Conservation (phyloP, 1,140 invertebrate species). For the Microvelia longipes region DNA sequence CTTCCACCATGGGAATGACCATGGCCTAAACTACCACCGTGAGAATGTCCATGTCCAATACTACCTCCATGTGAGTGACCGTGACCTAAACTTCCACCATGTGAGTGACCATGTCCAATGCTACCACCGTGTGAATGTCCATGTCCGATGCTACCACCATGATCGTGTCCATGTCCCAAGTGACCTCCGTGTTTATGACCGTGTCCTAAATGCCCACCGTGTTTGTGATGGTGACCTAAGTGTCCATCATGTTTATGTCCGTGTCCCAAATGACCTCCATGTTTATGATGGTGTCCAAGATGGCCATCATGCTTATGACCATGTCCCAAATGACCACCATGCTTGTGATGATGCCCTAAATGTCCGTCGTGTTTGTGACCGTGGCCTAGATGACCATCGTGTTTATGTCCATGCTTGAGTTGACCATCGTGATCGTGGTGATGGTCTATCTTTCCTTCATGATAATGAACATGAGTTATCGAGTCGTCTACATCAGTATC, state of each 20-base stretch:
- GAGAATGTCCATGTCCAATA: neutral
- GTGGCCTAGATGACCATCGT: constrained; percentile 3
- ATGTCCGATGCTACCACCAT: constrained; percentile 3
- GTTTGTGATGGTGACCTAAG: constrained; percentile 2
- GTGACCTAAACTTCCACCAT: constrained; percentile 2
- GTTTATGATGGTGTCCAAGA: constrained; percentile 3
- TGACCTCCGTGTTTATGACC: neutral
- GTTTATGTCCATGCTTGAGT: constrained; percentile 4
- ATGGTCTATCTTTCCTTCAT: constrained; percentile 7
- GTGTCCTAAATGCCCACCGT: neutral
- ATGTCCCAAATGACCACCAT: neutral
- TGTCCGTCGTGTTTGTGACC: neutral
- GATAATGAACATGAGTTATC: constrained; percentile 10
- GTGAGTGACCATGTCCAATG: constrained; percentile 2
- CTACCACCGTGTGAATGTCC: constrained; percentile 4
- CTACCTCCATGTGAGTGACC: constrained; percentile 1
- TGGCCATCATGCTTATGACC: neutral
- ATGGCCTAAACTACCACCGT: neutral
- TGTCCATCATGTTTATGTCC: constrained; percentile 1
- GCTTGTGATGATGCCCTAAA: constrained; percentile 1
- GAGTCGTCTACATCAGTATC: constrained; percentile 3
- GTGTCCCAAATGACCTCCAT: neutral
- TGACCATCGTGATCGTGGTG: constrained; percentile 7
- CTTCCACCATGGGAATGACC: neutral
- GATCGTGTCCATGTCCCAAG: constrained; percentile 1